These are phyloP conservation scores for Oeneis ivallda DNA, from an alignment of 2,888 invertebrate species.

Conservation along the genomic window DNA sequence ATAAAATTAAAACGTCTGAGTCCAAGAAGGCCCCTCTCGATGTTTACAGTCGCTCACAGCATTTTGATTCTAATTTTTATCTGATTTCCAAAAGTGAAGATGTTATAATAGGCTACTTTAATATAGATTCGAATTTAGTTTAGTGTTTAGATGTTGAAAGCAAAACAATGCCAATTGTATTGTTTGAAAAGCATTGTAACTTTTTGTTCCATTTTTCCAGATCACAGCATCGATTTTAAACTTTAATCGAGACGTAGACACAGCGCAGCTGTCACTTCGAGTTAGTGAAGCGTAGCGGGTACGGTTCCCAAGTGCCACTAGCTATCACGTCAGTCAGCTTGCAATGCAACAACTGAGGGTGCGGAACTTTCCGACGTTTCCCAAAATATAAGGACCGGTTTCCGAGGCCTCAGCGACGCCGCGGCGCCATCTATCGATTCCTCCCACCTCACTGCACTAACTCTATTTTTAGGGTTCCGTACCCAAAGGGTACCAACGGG, in stretches of 20 bases:
- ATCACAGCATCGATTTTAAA: slow-evolving; percentile 37
- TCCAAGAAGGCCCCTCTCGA: slow-evolving; percentile 63
- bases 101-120: slow-evolving; percentile 35
- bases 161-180: slow-evolving; percentile 3
- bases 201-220: slow-evolving; percentile 19
- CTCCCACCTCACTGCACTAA: slow-evolving; percentile 57
- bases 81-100: slow-evolving; percentile 44
- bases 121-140: neutral
- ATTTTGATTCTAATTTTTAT: slow-evolving; percentile 57
- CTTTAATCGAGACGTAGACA: slow-evolving; percentile 40
- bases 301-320: slow-evolving; percentile 35
- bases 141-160: neutral
- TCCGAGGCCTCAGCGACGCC: slow-evolving; percentile 46
- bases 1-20: slow-evolving; percentile 78
- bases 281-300: slow-evolving; percentile 38
- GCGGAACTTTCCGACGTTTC: slow-evolving; percentile 50
- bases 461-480: too few species aligned
- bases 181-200: slow-evolving; percentile 9
- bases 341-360: slow-evolving; percentile 49
- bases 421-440: slow-evolving; percentile 64
- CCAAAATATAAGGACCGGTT: slow-evolving; percentile 53
- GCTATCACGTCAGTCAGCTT: slow-evolving; percentile 33
- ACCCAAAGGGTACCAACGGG: too few species aligned
- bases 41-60: slow-evolving; percentile 67
- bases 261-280: slow-evolving; percentile 33